phyloP scores from a whole-genome alignment of 2,888 invertebrate species.

The Neoscelio sp. region DNA sequence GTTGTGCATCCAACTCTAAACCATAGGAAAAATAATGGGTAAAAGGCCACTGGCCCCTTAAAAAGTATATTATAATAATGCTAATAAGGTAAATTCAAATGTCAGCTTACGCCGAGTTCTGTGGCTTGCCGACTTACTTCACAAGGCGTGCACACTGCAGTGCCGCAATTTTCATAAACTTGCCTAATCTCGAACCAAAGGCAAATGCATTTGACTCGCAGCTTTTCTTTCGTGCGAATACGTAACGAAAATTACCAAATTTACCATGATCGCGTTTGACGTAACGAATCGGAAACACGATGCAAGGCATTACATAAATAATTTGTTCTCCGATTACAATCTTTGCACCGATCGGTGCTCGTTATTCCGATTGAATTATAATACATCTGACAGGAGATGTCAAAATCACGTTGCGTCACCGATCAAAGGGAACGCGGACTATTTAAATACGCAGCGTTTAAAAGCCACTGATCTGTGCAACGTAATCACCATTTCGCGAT shows the following conservation, averaged over 20 bases:
- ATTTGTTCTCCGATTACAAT: background rate
- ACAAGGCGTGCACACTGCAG: background rate
- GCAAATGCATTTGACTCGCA: no score
- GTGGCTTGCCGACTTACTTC: conserved; percentile 5
- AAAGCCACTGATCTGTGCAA: conserved; percentile 44
- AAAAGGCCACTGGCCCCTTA: conserved; percentile 1
- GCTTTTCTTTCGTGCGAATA: background rate
- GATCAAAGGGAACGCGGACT: conserved; percentile 49
- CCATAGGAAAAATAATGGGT: conserved; percentile 24
- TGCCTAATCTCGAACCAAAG: conserved; percentile 8
- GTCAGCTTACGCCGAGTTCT: conserved; percentile 4
- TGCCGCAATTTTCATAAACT: conserved; percentile 17
- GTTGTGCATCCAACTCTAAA: conserved; percentile 13
- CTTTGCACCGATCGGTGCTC: background rate
- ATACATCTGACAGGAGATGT: conserved; percentile 19
- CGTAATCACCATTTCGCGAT: conserved; percentile 37
- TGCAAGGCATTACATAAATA: background rate
- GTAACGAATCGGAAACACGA: background rate
- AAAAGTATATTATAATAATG: conserved; percentile 21
- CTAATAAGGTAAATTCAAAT: conserved; percentile 29
- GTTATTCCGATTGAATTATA: conserved; percentile 48
- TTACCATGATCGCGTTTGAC: background rate
- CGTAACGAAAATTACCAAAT: background rate
- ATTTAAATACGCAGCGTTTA: conserved; percentile 40
- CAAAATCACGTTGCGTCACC: conserved; percentile 9